Evolutionary conservation across 2,797 vertebrate species (phyloP).

Genomic region (Falco columbarius): DNA sequence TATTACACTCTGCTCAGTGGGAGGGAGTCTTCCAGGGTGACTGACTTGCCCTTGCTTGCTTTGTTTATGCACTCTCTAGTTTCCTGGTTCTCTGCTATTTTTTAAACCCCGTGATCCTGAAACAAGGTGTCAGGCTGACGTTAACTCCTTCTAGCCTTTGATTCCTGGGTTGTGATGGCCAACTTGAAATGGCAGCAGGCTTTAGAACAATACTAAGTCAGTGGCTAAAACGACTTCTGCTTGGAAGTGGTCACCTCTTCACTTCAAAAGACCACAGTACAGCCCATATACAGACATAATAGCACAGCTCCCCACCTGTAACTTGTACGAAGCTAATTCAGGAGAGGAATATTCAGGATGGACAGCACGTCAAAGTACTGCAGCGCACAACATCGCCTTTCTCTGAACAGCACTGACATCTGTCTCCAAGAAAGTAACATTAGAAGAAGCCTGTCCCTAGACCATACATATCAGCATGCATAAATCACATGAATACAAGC

Average conservation of each 20-base stretch:
- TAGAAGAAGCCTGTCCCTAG: background rate
- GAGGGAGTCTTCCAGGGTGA: background rate
- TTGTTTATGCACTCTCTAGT: background rate
- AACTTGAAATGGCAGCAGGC: background rate
- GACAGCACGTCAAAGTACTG: slow-evolving; percentile 5
- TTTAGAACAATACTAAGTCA: background rate
- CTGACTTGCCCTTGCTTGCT: background rate
- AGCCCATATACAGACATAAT: background rate
- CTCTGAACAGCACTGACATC: slow-evolving; percentile 26
- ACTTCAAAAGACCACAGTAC: background rate
- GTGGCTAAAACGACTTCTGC: background rate
- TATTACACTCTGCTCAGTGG: background rate
- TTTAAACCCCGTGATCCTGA: background rate
- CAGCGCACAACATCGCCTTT: background rate
- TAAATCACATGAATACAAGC: slow-evolving; percentile 15
- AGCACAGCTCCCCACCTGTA: background rate
- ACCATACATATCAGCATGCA: background rate
- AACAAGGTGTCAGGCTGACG: background rate
- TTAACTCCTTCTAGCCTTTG: background rate
- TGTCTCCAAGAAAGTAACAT: background rate
- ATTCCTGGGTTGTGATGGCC: background rate
- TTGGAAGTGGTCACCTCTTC: background rate
- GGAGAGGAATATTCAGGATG: background rate
- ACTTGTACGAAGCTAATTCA: background rate
- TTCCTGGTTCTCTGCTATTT: background rate